These are phyloP conservation scores for Nothoprocta pentlandii DNA, from an alignment of 2,113 vertebrate genomes.

Conservation along the genomic window DNA sequence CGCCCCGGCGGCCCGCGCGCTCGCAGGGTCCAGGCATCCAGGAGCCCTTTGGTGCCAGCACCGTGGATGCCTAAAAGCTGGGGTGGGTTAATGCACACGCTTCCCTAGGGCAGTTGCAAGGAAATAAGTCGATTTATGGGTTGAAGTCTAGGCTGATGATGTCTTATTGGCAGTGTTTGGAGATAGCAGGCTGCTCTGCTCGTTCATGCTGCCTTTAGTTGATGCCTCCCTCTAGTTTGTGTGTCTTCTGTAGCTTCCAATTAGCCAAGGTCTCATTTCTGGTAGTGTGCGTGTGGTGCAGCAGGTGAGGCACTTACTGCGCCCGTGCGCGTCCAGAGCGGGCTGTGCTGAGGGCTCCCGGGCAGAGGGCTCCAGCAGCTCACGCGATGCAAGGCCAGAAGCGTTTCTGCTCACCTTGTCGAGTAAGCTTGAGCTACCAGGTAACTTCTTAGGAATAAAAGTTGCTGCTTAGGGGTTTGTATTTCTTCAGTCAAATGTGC, in stretches of 20 bases:
- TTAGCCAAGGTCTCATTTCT: constrained; percentile 8
- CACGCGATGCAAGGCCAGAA: background rate
- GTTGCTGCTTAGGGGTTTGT: background rate
- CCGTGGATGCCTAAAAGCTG: background rate
- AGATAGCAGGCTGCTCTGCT: fast-evolving
- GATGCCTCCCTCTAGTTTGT: background rate
- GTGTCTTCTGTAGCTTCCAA: background rate
- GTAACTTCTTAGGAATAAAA: background rate
- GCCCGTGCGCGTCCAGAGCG: background rate
- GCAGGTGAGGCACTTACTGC: background rate
- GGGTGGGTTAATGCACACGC: no score
- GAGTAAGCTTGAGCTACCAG: background rate
- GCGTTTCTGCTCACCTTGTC: background rate
- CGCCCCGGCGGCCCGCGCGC: no score
- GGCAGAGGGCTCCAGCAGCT: background rate
- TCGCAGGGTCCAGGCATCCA: background rate
- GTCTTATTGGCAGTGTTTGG: background rate
- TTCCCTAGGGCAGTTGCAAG: background rate
- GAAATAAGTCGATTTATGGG: background rate
- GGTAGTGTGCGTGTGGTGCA: background rate
- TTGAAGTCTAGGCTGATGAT: no score
- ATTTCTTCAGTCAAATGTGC: background rate
- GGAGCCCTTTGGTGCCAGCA: no score
- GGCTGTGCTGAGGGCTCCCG: background rate
- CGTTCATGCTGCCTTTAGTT: background rate